A percentile compares a stretch with the other conserved stretches of the same genome.
These are phyloP conservation scores for Xyliphius kryptos DNA, from an alignment of 2,113 vertebrate species.

Conservation along the genomic window DNA sequence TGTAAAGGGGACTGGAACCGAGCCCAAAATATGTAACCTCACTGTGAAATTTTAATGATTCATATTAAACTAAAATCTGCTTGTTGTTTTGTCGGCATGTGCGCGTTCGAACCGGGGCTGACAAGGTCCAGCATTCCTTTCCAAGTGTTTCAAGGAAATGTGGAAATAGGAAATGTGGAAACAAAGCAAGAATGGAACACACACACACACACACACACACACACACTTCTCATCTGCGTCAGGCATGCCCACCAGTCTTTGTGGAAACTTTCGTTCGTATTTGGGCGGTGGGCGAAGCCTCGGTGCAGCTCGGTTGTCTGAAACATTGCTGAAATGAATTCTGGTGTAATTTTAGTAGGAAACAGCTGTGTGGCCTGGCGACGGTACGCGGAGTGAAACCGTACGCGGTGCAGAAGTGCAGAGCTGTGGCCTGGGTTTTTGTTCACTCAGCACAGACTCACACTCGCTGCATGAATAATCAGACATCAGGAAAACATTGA, in stretches of 20 bases:
- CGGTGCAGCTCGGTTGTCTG: conserved; percentile 30
- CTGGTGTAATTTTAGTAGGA: conserved; percentile 40
- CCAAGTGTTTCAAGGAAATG: conserved; percentile 1
- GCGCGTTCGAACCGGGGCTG: background rate
- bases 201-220: conserved; percentile 8
- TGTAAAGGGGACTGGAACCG: too few relatives aligned
- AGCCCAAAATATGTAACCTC: background rate
- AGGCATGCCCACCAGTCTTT: conserved; percentile 6
- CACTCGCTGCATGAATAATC: conserved; percentile 22
- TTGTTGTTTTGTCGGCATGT: background rate
- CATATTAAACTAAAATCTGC: background rate
- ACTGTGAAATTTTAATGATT: background rate
- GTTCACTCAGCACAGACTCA: conserved; percentile 32
- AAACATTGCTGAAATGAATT: conserved; percentile 32
- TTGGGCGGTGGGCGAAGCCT: conserved; percentile 11
- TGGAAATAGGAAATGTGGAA: conserved; percentile 12
- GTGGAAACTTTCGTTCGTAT: conserved; percentile 34
- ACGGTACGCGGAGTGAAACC: conserved; percentile 24
- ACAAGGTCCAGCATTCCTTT: background rate
- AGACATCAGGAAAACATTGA: conserved; percentile 18
- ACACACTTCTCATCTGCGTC: conserved; percentile 24
- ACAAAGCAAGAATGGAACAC: conserved; percentile 9
- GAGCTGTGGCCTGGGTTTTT: conserved; percentile 20
- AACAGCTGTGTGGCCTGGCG: conserved; percentile 26
- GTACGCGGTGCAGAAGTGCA: conserved; percentile 13